A percentile compares a stretch with the other conserved stretches of the same genome.
phyloP scores from a whole-genome alignment of 2,797 vertebrate species.

The Arrhamphus sclerolepis region DNA sequence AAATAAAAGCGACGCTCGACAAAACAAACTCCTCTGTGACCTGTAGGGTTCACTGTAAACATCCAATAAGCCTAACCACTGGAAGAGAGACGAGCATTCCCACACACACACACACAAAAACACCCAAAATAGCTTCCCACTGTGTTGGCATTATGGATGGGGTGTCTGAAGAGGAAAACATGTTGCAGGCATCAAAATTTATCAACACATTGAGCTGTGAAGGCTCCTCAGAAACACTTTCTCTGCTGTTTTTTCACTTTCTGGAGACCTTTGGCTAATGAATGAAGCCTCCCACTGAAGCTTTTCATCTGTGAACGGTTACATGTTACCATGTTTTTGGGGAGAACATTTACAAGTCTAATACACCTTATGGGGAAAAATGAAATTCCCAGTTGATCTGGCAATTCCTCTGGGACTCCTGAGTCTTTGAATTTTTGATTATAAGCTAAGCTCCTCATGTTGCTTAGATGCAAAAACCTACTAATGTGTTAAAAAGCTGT shows the following conservation, averaged over 20 bases:
- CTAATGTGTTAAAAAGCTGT: slow-evolving; percentile 36
- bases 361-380: slow-evolving; percentile 30
- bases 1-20: slow-evolving; percentile 34
- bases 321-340: slow-evolving; percentile 49
- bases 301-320: slow-evolving; percentile 56
- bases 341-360: slow-evolving; percentile 57
- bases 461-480: slow-evolving; percentile 32
- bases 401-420: slow-evolving; percentile 31
- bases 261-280: slow-evolving; percentile 57
- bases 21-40: slow-evolving; percentile 35
- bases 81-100: slow-evolving; percentile 25
- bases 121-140: slow-evolving; percentile 33
- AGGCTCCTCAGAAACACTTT: slow-evolving; percentile 19
- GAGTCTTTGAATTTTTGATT: slow-evolving; percentile 41
- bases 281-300: slow-evolving; percentile 60
- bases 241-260: slow-evolving; percentile 53
- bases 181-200: slow-evolving; percentile 25
- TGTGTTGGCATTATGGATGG: slow-evolving; percentile 33
- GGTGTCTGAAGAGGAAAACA: slow-evolving; percentile 19
- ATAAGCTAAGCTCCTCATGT: slow-evolving; percentile 17
- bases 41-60: slow-evolving; percentile 46
- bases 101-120: slow-evolving; percentile 13
- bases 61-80: slow-evolving; percentile 44
- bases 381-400: slow-evolving; percentile 38
- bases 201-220: slow-evolving; percentile 29